Base-by-base conservation (phyloP, 2,113 vertebrate species). In the Sorex fumeus region DNA sequence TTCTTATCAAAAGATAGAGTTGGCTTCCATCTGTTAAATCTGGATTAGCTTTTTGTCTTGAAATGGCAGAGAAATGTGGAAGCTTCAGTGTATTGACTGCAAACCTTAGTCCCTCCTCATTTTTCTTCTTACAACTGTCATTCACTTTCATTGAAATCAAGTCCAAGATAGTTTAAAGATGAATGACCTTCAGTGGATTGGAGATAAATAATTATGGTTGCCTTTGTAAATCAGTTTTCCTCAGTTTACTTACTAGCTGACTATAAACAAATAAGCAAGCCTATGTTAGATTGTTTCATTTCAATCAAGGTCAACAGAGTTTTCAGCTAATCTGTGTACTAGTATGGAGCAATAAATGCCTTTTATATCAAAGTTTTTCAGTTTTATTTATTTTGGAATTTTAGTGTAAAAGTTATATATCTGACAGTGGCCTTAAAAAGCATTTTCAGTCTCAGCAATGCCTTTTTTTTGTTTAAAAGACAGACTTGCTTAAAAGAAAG, bases 381-480 rank as follows among this genome's bases (percentile, higher is more conserved):
- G 19, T 82, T 87, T 92, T 85, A 78, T n/a, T 34, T 88, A 27
- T 47, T 34, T 13, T 34, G 32, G 5, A 7, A 25, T 77, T 77
- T 30, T 57, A 23, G 7, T 6, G 16, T 40, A 45, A 72, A 45
- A 36, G 67, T 77, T 82, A 28, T 76, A 10, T 28, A 66, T 64
- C 23, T 88, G 27, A 71, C 2, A 53, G 8, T 82, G n/a, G 27
- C 3, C 3, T 2, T 15, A 40, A 34, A 6, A 70, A 82, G 10
- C 40, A 71, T 83, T 91, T 94, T 76, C 12, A 74, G 30, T 74
- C 3, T 81, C 40, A 57, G 13, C 89, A 53, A 36, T 84, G 11
- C 28, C 9, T 70, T 71, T 84, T 84, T 2, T 81, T 66, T 66
- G 30, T 85, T 87, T 92, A 23, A 86, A n/a, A 91, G 62, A 57